Conservation (phyloP, 2,888 invertebrate genomes). For the Oithona nana region DNA sequence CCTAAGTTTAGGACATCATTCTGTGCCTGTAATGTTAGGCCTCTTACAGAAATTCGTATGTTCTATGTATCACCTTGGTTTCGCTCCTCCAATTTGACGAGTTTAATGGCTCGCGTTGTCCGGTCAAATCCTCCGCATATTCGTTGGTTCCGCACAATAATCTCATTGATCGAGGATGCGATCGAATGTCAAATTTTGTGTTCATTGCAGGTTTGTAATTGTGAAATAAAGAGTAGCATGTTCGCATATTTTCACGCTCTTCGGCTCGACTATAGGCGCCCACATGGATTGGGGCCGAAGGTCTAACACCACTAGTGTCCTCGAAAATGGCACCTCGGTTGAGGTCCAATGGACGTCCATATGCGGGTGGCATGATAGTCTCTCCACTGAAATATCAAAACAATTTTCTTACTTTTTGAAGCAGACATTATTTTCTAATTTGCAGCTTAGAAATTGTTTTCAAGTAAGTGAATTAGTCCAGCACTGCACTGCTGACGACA, state of each 20-base stretch:
- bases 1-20: too few relatives aligned
- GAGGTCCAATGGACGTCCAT: background rate
- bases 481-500: too few relatives aligned
- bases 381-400: too few relatives aligned
- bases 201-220: background rate
- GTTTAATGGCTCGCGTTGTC: slow-evolving; percentile 1
- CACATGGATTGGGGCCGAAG: background rate
- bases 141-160: slow-evolving; percentile 9
- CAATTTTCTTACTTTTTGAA: too few relatives aligned
- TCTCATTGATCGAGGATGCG: background rate
- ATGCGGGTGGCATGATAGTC: background rate
- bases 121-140: slow-evolving; percentile 9
- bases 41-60: too few relatives aligned
- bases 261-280: background rate
- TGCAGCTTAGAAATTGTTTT: too few relatives aligned
- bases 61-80: slow-evolving; percentile 14
- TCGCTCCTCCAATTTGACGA: slow-evolving; percentile 6
- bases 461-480: too few relatives aligned
- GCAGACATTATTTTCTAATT: too few relatives aligned
- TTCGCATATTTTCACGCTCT: background rate
- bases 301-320: slow-evolving; percentile 1
- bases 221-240: slow-evolving; percentile 5
- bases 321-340: slow-evolving; percentile 8
- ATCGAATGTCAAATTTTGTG: background rate
- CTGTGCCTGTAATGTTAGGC: too few relatives aligned